These are phyloP conservation scores for Drosophila anceps DNA, from an alignment of 2,888 invertebrate genomes.

Conservation along the genomic window DNA sequence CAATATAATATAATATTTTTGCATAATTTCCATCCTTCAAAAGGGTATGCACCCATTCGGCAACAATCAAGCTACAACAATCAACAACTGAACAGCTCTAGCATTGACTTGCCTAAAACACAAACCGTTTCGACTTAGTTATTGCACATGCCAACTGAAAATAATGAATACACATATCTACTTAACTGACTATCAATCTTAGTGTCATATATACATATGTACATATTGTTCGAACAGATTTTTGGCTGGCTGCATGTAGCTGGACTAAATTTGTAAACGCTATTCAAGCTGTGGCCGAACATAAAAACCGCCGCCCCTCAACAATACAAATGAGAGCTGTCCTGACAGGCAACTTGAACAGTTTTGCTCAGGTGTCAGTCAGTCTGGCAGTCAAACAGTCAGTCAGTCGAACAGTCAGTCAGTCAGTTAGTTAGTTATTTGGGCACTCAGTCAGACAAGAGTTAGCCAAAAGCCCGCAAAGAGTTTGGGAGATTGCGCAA, in stretches of 20 bases:
- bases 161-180: conserved; percentile 11
- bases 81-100: background rate
- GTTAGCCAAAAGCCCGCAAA: conserved; percentile 20
- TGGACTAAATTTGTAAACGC: conserved; percentile 18
- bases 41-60: background rate
- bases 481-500: conserved; percentile 62
- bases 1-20: background rate
- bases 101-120: background rate
- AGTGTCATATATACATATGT: conserved; percentile 20
- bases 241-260: conserved; percentile 23
- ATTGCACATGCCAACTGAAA: conserved; percentile 6
- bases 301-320: conserved; percentile 45
- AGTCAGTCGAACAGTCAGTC: conserved; percentile 11
- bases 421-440: conserved; percentile 39
- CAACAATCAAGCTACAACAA: background rate
- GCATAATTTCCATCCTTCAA: background rate
- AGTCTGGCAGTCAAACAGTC: conserved; percentile 10
- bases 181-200: conserved; percentile 18
- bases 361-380: conserved; percentile 70
- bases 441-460: conserved; percentile 22
- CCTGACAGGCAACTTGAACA: conserved; percentile 46
- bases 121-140: background rate
- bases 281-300: conserved; percentile 24
- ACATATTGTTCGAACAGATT: conserved; percentile 14
- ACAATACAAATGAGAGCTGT: conserved; percentile 54